A percentile compares a stretch with the other conserved stretches of the same genome.
These are phyloP conservation scores for Thysanoteuthis rhombus DNA, from an alignment of 2,888 invertebrate species.

Conservation along the genomic window DNA sequence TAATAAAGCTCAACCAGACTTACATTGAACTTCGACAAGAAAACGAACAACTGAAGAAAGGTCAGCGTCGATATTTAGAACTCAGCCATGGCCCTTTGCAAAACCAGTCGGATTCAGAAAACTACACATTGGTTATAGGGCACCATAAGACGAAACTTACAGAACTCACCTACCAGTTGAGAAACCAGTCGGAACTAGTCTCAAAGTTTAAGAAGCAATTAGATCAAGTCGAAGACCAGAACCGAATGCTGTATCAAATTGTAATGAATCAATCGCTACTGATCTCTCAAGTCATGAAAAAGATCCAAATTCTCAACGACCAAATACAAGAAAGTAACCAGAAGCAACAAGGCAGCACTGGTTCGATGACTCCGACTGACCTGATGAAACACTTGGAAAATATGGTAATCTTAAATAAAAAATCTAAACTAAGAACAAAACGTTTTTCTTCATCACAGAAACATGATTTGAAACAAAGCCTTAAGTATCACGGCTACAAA, in stretches of 20 bases:
- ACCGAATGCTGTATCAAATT: slow-evolving; percentile 51
- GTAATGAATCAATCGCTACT: slow-evolving; percentile 55
- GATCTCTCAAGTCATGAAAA: slow-evolving; percentile 52
- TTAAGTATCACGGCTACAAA: not conserved
- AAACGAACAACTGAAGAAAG: slow-evolving; percentile 46
- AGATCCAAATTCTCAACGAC: slow-evolving; percentile 48
- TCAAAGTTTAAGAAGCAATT: slow-evolving; percentile 44
- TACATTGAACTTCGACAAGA: slow-evolving; percentile 49
- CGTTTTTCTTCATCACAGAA: not conserved
- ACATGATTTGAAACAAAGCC: not conserved
- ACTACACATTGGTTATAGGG: slow-evolving; percentile 45
- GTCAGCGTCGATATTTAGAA: slow-evolving; percentile 49
- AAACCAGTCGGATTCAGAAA: not conserved
- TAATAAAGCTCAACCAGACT: slow-evolving; percentile 55
- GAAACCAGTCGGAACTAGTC: slow-evolving; percentile 49
- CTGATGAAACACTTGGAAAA: slow-evolving; percentile 39
- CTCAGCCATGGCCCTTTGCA: slow-evolving; percentile 38
- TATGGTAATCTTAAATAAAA: slow-evolving; percentile 30
- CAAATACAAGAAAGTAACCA: slow-evolving; percentile 43
- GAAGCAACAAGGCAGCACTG: slow-evolving; percentile 35
- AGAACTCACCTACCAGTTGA: slow-evolving; percentile 47
- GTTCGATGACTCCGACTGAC: slow-evolving; percentile 35
- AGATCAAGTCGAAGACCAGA: slow-evolving; percentile 52
- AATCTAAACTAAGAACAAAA: not conserved
- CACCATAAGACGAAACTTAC: slow-evolving; percentile 50